phyloP scores from a whole-genome alignment of 2,888 invertebrate genomes.

The Blomia tropicalis region DNA sequence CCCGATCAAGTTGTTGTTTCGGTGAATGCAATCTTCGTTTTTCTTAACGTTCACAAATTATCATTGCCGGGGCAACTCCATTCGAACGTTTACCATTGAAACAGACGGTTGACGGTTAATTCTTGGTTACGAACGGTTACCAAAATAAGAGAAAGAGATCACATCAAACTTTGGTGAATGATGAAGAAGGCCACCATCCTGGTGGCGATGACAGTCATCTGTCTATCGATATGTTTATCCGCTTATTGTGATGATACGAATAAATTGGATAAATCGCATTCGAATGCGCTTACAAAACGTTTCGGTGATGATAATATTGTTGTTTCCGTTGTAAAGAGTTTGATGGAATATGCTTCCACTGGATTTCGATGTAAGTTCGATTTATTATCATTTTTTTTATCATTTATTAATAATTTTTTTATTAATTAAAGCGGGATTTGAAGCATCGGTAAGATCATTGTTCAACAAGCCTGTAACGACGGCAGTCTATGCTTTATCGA shows the following conservation, averaged over 20 bases:
- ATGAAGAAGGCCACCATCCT: too few relatives aligned
- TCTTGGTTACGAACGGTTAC: too few relatives aligned
- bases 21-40: too few relatives aligned
- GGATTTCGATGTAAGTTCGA: conserved; percentile 16
- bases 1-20: too few relatives aligned
- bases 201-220: neutral
- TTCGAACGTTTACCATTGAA: too few relatives aligned
- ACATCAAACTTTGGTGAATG: too few relatives aligned
- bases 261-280: neutral
- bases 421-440: conserved; percentile 12
- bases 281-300: neutral
- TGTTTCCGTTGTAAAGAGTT: neutral
- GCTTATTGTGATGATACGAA: neutral
- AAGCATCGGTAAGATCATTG: conserved; percentile 23
- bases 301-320: conserved; percentile 1
- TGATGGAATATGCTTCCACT: conserved; percentile 9
- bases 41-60: too few relatives aligned
- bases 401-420: neutral
- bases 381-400: neutral
- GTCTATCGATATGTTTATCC: neutral
- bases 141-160: too few relatives aligned
- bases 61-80: too few relatives aligned
- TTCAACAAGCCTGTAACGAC: conserved; percentile 23
- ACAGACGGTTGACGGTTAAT: too few relatives aligned
- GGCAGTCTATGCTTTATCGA: conserved; percentile 24